Evolutionary conservation across 2,888 invertebrate species (phyloP), one percentile per base, ranked within the genome.

Genomic region (Apoda limacodes): DNA sequence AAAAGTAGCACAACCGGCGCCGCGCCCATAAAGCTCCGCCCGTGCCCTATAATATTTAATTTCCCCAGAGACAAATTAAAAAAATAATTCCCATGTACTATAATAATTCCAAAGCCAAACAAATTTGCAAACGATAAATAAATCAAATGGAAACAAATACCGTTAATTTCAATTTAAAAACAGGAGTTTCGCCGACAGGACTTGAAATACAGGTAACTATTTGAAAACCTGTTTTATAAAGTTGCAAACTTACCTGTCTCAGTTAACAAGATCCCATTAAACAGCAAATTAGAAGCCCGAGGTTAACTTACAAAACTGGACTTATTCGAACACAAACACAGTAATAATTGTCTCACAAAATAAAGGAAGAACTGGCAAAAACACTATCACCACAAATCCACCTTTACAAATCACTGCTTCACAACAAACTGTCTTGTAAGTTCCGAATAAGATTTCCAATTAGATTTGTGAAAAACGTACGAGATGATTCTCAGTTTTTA

Each of bases 231-330:
- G 30, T 32, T 42, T 31, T 25, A 23, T 25, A 37, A 26, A 32
- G 12, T n/a, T n/a, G n/a, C n/a, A 17, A 26, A 44, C 64, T 56
- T 55, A 76, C 76, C 76, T 76, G 65, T 62, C n/a, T n/a, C 60
- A 56, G 61, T 74, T 65, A 78, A 64, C 74, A 74, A 76, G 66
- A 72, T 76, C 78, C 75, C 78, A 78, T 78, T 68, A 75, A 76
- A 66, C 59, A 61, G 56, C 57, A 49, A 66, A 53, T 58, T 54
- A 52, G 55, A 53, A 54, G 55, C 55, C 64, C 54, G 55, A 55
- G 56, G 55, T 60, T 53, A 53, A 53, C 55, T 45, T 45, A 52
- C 51, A 50, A 47, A 57, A 43, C 63, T 57, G 60, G 64, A 62
- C 60, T 59, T 64, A 56, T 61, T 48, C 61, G 60, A 67, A 74